Base-by-base conservation (phyloP, 2,113 vertebrate genomes). In the Etheostoma cragini region DNA sequence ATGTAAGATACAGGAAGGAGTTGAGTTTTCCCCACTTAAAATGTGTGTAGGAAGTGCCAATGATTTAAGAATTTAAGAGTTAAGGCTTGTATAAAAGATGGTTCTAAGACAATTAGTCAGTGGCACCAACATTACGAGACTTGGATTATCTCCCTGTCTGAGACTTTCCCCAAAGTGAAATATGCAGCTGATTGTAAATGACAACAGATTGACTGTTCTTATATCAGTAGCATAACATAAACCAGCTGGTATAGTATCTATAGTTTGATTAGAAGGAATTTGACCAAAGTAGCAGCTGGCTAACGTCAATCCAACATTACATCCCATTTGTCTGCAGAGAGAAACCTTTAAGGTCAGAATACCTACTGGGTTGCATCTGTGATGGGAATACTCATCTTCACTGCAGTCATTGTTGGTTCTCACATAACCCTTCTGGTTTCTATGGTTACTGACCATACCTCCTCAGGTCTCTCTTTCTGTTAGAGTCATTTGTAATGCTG, bases 401-500 rank as follows among this genome's bases (percentile, higher is more conserved):
- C 56, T 73, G 63, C 81, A 82, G 69, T 73, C 56, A 61, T n/a
- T 75, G 72, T 82, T 70, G 24, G 0, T 22, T 82, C 54, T 88
- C 76, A 72, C 22, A n/a, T 49, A 79, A 78, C 50, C 53, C 21
- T 15, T 38, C 30, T 35, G 63, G 88, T 90, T 87, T 47, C 88
- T 76, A 92, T 93, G 83, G 88, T 80, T 87, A 88, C 82, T 65
- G 53, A 67, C 79, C 47, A 70, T 74, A 69, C 38, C 63, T 75
- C 80, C 22, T 84, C 50, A 45, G 42, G 61, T 80, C 61, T 70
- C 35, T 62, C 60, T 61, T 85, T 42, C 46, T 76, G 60, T 54
- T 12, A 50, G 53, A 70, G 53, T 69, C 72, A 73, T 50, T 49
- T 49, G 58, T 42, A 67, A 38, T 46, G 46, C 42, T 15, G 17